phyloP scores from a whole-genome alignment of 2,797 vertebrate species.

The Triplophysa bombifrons region DNA sequence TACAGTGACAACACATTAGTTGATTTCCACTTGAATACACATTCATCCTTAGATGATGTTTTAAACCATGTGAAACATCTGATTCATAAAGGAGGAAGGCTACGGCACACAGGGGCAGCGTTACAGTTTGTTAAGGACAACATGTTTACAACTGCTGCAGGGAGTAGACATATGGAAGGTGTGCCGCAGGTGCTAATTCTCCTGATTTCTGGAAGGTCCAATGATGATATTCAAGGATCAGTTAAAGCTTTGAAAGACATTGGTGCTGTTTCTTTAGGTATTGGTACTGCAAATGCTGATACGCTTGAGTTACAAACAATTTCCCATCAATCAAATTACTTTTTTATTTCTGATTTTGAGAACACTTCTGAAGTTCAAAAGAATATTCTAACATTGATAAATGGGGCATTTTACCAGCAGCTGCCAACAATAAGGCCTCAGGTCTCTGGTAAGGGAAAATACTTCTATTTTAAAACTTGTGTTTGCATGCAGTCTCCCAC shows the following conservation, averaged over 20 bases:
- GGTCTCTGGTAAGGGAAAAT: slow-evolving; percentile 70
- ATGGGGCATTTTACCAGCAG: slow-evolving; percentile 52
- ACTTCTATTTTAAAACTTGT: slow-evolving; percentile 8
- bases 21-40: slow-evolving; percentile 69
- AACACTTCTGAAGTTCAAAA: slow-evolving; percentile 71
- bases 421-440: slow-evolving; percentile 54
- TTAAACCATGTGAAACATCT: slow-evolving; percentile 66
- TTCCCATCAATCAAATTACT: slow-evolving; percentile 84
- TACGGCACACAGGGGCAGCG: slow-evolving; percentile 73
- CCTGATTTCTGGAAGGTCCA: slow-evolving; percentile 74
- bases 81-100: slow-evolving; percentile 73
- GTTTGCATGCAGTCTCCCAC: not conserved
- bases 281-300: slow-evolving; percentile 76
- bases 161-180: slow-evolving; percentile 72
- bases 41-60: slow-evolving; percentile 66
- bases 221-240: slow-evolving; percentile 74
- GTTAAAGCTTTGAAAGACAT: slow-evolving; percentile 70
- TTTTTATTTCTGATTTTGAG: slow-evolving; percentile 78
- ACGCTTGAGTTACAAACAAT: slow-evolving; percentile 79
- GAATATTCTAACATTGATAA: slow-evolving; percentile 70
- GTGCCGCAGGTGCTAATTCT: slow-evolving; percentile 77
- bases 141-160: slow-evolving; percentile 68
- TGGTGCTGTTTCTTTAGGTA: slow-evolving; percentile 70
- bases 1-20: slow-evolving; percentile 71
- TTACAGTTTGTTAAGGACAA: slow-evolving; percentile 71